Evolutionary conservation across 2,888 invertebrate species (phyloP), one percentile per base, ranked within the genome.

Genomic region (Acanthosepion pharaonis): DNA sequence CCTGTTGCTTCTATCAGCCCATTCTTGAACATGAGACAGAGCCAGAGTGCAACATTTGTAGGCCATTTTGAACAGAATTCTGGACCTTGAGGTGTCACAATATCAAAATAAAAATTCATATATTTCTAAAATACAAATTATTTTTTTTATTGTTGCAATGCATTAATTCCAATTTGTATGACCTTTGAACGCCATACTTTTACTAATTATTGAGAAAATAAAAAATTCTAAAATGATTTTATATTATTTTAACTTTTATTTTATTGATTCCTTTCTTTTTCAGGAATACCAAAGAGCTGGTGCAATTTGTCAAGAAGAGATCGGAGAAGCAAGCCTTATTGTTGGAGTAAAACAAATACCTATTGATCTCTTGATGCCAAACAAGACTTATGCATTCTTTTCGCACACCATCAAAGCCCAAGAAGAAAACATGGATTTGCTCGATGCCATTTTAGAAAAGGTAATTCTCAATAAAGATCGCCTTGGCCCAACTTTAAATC

Each of bases 371-470:
- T 98, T 99, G 23, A 98, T 99, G 95, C 99, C 99, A 0, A 98
- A 99, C 97, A 99, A 99, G 98, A 99, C 99, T 0, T 99, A 99
- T 97, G 99, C 99, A 96, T 99, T 99, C 97, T 99, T 99, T 97
- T 99, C 99, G 0, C 99, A 99, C 97, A 99, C 99, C 0, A 99
- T 99, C 96, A 99, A 99, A 97, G 99, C 99, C 0, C 99, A 99
- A 97, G 99, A 99, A 97, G 98, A 98, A 91, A 99, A 99, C 97
- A 99, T 99, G 99, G 98, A 99, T 0, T 98, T 99, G 96, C 97
- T 99, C 95, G 99, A 99, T 97, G 99, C 99, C 9, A 98, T 99
- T 95, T 97, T 99, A 94, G 99, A 99, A 97, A 99, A 97, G 97
- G 98, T 98, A 95, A 78, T 95, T 59, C 59, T 59, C 23, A 20